phyloP scores from a whole-genome alignment of 2,113 vertebrate species.

The Hyaena hyaena region DNA sequence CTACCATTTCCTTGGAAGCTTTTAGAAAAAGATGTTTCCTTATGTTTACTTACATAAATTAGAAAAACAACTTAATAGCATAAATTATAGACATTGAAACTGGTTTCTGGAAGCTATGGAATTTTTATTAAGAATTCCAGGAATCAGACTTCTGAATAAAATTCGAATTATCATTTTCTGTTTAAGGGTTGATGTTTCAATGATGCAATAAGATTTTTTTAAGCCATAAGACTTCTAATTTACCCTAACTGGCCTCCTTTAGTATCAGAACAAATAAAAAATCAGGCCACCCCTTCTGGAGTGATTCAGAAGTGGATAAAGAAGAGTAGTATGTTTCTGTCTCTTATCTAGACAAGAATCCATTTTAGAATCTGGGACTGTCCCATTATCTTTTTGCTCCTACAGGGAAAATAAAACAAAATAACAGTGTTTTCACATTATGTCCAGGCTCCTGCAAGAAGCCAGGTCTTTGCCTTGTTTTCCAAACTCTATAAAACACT shows the following conservation, averaged over 20 bases:
- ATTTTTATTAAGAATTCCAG: slow-evolving; percentile 46
- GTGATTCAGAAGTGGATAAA: background rate
- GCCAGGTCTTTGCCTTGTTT: background rate
- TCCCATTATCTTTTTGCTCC: background rate
- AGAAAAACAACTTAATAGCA: slow-evolving; percentile 18
- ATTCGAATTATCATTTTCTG: slow-evolving; percentile 45
- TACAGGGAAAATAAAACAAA: background rate
- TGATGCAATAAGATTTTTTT: background rate
- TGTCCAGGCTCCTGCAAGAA: background rate
- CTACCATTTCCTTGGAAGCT: background rate
- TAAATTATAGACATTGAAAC: slow-evolving; percentile 39
- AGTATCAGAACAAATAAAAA: slow-evolving; percentile 20
- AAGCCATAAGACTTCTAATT: background rate
- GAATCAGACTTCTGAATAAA: slow-evolving; percentile 53
- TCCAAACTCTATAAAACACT: background rate
- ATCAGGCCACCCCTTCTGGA: background rate
- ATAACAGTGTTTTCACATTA: background rate
- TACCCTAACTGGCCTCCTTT: background rate
- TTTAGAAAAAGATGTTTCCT: slow-evolving; percentile 33
- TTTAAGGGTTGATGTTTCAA: slow-evolving; percentile 34
- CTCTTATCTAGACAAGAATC: background rate
- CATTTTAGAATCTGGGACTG: background rate
- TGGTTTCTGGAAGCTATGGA: slow-evolving; percentile 12
- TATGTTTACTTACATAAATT: background rate
- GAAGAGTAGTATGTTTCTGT: background rate